phyloP scores from a whole-genome alignment of 2,888 invertebrate genomes.

The Tryphoninae sp. region DNA sequence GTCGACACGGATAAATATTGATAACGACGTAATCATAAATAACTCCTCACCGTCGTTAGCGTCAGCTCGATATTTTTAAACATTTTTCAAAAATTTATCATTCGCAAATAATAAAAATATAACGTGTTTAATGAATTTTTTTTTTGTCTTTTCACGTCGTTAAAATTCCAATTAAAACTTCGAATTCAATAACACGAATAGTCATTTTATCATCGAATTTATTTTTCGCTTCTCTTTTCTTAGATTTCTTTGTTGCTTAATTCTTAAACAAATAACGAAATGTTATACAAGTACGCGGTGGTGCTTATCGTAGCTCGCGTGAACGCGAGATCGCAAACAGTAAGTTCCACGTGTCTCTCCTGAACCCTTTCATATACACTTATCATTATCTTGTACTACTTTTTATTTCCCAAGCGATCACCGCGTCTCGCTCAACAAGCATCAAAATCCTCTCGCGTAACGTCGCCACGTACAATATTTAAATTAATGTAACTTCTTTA shows the following conservation, averaged over 20 bases:
- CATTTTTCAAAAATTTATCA: too few species aligned
- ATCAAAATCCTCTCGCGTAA: neutral
- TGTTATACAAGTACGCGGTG: neutral
- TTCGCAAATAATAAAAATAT: too few species aligned
- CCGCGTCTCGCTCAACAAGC: neutral
- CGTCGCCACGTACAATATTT: neutral
- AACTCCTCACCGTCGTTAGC: too few species aligned
- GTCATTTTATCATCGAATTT: neutral
- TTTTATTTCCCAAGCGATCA: constrained; percentile 17
- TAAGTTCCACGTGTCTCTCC: neutral
- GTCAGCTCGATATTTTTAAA: too few species aligned
- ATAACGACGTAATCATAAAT: too few species aligned
- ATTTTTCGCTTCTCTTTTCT: neutral
- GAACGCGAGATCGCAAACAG: neutral
- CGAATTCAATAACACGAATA: too few species aligned
- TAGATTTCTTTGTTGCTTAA: neutral
- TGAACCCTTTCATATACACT: neutral
- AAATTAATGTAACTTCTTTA: neutral
- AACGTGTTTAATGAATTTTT: too few species aligned
- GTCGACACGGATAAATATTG: too few species aligned
- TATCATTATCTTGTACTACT: constrained; percentile 34
- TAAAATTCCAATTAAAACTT: too few species aligned
- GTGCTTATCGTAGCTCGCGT: neutral
- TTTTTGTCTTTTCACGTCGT: too few species aligned
- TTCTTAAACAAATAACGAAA: neutral